A percentile compares a stretch with the other conserved stretches of the same genome.
These are phyloP conservation scores for Eristalinus aeneus DNA, from an alignment of 2,888 invertebrate genomes.

Conservation along the genomic window DNA sequence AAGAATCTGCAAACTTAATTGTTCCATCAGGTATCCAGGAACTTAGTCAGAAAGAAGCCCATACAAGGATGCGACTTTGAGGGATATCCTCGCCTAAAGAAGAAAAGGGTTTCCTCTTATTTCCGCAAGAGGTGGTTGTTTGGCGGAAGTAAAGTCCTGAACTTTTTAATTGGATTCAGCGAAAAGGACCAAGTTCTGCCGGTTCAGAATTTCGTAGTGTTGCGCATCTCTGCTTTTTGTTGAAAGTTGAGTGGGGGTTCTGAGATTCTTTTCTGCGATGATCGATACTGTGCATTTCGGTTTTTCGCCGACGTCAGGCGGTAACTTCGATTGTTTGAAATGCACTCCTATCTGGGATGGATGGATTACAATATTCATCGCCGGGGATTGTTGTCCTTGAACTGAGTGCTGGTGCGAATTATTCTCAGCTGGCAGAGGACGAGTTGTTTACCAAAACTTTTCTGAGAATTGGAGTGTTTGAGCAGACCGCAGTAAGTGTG, in stretches of 20 bases:
- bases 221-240: background rate
- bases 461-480: too few relatives aligned
- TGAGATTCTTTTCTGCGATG: background rate
- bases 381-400: background rate
- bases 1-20: slow-evolving; percentile 18
- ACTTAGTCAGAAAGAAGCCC: background rate
- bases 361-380: background rate
- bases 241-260: background rate
- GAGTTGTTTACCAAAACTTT: too few relatives aligned
- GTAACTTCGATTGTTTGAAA: background rate
- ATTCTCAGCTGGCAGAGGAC: too few relatives aligned
- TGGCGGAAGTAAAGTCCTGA: slow-evolving; percentile 17
- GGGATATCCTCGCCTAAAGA: background rate
- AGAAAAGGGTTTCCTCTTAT: background rate
- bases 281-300: background rate
- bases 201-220: background rate
- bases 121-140: background rate
- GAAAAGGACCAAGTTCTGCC: slow-evolving; percentile 38
- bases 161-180: slow-evolving; percentile 56
- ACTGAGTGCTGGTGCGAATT: background rate
- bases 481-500: too few relatives aligned
- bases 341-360: background rate
- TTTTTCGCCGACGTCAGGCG: background rate
- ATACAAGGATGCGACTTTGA: background rate
- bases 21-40: slow-evolving; percentile 6